Evolutionary conservation across 2,888 invertebrate genomes (phyloP).

Genomic region (Papilio demoleus): DNA sequence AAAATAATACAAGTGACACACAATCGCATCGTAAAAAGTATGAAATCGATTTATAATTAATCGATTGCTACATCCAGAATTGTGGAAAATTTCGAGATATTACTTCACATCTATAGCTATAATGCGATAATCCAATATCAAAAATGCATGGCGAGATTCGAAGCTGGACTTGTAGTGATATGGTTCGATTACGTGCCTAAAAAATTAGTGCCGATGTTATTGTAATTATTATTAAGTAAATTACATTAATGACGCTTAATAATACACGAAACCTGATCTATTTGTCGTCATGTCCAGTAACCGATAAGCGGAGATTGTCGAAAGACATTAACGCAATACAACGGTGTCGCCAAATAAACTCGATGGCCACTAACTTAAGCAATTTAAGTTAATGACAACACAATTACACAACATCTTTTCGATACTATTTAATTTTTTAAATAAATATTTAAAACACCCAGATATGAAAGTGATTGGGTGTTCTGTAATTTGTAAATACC

Average conservation of each 20-base stretch:
- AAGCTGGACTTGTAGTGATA: no score
- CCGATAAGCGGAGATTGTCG: slow-evolving; percentile 40
- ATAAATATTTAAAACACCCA: slow-evolving; percentile 14
- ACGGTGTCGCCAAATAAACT: slow-evolving; percentile 42
- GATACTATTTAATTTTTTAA: slow-evolving; percentile 11
- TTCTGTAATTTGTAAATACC: slow-evolving; percentile 14
- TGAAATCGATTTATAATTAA: no score
- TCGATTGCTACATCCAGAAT: no score
- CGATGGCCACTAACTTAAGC: slow-evolving; percentile 42
- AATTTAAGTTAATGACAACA: slow-evolving; percentile 42
- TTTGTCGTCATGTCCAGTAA: slow-evolving; percentile 39
- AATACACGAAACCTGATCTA: slow-evolving; percentile 29
- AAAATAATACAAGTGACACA: background rate
- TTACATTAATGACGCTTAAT: background rate
- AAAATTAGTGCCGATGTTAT: no score
- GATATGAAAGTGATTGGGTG: slow-evolving; percentile 13
- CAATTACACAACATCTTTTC: slow-evolving; percentile 41
- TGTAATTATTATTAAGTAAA: no score
- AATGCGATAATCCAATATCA: no score
- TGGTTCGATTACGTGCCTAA: no score
- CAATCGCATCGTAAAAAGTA: no score
- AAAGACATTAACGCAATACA: slow-evolving; percentile 41
- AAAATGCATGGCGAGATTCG: no score
- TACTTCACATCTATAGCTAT: no score
- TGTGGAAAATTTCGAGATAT: no score